Base-by-base conservation (phyloP, 2,888 invertebrate species). In the Sinopyrophorus schimmeli region DNA sequence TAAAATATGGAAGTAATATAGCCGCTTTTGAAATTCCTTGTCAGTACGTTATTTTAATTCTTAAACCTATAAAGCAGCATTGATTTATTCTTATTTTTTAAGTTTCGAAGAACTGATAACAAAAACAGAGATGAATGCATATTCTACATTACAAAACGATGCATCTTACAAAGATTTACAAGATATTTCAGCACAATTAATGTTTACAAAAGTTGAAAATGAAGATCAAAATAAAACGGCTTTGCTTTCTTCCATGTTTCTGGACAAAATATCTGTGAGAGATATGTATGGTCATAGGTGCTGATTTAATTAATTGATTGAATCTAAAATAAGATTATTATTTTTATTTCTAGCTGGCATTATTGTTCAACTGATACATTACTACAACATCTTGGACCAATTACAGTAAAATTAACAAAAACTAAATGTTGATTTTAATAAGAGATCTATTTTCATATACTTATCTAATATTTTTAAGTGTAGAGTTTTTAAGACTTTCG, bases 1-100 rank as follows among this genome's bases (percentile, higher is more conserved):
- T 80, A 28, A 47, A 65, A 10, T 72, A 75, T 59, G 65, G 64
- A 1, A 70, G 75, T 47, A 64, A 71, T 4, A 65, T 67, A 1
- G 74, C 74, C 1, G 63, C 65, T 17, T 78, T 80, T 50, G 65
- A 70, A 40, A 72, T 80, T 24, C 64, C 68, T 50, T 77, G 74
- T 71, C 74, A 76, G 80, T 80, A 68, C 72, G 77, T 72, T 53
- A 28, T 15, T 21, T 28, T 41, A 17, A 17, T 18, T 9, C 2
- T 18, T n/a, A n/a, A n/a, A n/a, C n/a, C n/a, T n/a, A n/a, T n/a
- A n/a, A n/a, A n/a, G n/a, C n/a, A n/a, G n/a, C n/a, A n/a, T n/a
- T n/a, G n/a, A n/a, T n/a, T n/a, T n/a, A n/a, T n/a, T n/a, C n/a
- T n/a, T n/a, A n/a, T n/a, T n/a, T n/a, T n/a, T n/a, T n/a, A n/a